Percentiles rank a stretch among this genome's conserved stretches.
These are phyloP conservation scores for Papilio gigon DNA, from an alignment of 2,888 invertebrate species.

Conservation along the genomic window DNA sequence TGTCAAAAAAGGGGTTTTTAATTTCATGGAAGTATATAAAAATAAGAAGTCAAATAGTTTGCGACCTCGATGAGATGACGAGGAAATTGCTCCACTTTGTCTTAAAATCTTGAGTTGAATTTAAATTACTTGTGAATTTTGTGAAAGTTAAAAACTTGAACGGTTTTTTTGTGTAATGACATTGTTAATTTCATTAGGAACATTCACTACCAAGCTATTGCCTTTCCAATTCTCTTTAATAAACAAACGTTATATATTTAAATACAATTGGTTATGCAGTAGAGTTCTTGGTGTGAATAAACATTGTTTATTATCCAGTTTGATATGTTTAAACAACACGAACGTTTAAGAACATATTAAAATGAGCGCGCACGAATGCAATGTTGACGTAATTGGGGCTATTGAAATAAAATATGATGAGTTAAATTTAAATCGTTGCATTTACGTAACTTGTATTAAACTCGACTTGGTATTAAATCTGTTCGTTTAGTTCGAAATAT, in stretches of 20 bases:
- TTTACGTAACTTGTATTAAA: conserved; percentile 33
- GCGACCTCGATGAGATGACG: conserved; percentile 16
- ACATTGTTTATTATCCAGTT: neutral
- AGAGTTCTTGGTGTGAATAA: no score
- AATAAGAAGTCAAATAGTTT: conserved; percentile 12
- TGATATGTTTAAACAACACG: neutral
- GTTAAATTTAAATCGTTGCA: conserved; percentile 27
- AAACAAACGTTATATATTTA: no score
- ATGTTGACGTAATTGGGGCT: conserved; percentile 30
- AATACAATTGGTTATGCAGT: no score
- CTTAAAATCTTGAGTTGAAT: conserved; percentile 3
- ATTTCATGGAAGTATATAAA: conserved; percentile 5
- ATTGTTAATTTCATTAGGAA: neutral
- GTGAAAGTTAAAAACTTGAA: conserved; percentile 2
- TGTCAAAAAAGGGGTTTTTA: neutral
- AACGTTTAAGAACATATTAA: conserved; percentile 15
- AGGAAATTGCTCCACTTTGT: conserved; percentile 20
- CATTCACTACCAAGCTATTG: no score
- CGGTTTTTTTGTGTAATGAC: conserved; percentile 5
- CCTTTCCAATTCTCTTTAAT: no score
- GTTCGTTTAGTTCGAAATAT: conserved; percentile 17
- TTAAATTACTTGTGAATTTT: conserved; percentile 17
- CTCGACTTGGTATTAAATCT: conserved; percentile 23
- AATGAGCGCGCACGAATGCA: conserved; percentile 26
- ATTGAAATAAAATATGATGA: conserved; percentile 35